Conservation (phyloP, 2,113 vertebrate species). For the Otus sunia region DNA sequence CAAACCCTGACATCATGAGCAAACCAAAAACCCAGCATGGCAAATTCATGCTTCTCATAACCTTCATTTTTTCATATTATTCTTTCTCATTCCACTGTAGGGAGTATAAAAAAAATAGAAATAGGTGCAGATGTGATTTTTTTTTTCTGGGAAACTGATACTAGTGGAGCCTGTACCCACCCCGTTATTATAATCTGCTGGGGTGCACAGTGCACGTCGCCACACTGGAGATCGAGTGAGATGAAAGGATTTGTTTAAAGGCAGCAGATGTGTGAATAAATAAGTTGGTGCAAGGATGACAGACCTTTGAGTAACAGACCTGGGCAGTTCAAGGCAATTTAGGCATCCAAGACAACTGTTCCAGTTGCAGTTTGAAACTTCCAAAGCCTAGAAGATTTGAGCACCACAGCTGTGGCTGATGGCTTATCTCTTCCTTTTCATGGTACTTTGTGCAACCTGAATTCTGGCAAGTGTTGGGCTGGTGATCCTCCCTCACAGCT, state of each 20-base stretch:
- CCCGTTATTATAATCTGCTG: not conserved
- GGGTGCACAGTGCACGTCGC: not conserved
- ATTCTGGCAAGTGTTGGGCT: not conserved
- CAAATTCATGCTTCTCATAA: constrained; percentile 32
- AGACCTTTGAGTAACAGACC: not conserved
- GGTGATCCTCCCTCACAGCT: not conserved
- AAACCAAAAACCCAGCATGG: not conserved
- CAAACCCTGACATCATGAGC: constrained; percentile 21
- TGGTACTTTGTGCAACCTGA: not conserved
- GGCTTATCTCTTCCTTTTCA: not conserved
- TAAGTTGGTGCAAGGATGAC: not conserved
- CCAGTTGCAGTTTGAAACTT: not conserved
- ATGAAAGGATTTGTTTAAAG: not conserved
- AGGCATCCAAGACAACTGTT: not conserved
- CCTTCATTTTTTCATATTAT: constrained; percentile 29
- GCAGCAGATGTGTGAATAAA: accelerated
- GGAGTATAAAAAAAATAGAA: constrained; percentile 17
- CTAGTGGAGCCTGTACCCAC: not conserved
- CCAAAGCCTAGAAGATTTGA: not conserved
- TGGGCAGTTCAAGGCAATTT: not conserved
- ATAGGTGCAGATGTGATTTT: not conserved
- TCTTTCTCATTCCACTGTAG: constrained; percentile 33
- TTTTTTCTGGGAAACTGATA: not conserved
- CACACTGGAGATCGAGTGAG: not conserved
- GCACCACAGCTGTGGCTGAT: not conserved